Evolutionary conservation across 2,888 invertebrate genomes (phyloP).

Genomic region (Cephus runcator): DNA sequence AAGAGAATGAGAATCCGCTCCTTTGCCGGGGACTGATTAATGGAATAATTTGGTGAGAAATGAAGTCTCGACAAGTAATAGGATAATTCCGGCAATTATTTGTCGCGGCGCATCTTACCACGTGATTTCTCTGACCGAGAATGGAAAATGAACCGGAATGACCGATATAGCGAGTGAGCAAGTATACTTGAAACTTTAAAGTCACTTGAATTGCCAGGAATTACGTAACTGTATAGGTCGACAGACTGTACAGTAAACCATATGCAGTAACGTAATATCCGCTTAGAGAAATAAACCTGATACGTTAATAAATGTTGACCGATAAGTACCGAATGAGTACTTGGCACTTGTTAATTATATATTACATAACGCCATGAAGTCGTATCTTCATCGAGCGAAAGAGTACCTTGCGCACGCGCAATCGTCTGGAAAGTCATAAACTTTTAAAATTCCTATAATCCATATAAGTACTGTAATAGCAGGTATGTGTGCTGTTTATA

Average conservation of each 20-base stretch:
- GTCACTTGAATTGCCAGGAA: neutral
- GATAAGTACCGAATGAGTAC: neutral
- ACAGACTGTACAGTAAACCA: neutral
- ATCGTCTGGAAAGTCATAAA: neutral
- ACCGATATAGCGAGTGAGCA: neutral
- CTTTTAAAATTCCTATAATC: neutral
- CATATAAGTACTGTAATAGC: neutral
- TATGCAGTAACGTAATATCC: neutral
- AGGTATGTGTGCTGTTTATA: neutral
- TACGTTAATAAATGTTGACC: neutral
- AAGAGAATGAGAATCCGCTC: neutral
- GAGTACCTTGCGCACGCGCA: neutral
- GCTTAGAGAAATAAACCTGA: neutral
- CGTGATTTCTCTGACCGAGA: neutral
- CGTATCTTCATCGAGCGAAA: neutral
- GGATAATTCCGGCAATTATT: neutral
- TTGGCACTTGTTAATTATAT: neutral
- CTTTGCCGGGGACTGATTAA: neutral
- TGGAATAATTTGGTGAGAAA: constrained; percentile 20
- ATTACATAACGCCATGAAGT: neutral
- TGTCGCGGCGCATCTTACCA: neutral
- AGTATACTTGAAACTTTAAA: neutral
- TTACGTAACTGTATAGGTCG: neutral
- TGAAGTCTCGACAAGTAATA: constrained; percentile 1
- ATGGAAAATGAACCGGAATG: neutral